Percentiles rank a stretch among this genome's conserved stretches.
Conservation (phyloP, 2,888 invertebrate genomes). For the Limnephilus rhombicus region DNA sequence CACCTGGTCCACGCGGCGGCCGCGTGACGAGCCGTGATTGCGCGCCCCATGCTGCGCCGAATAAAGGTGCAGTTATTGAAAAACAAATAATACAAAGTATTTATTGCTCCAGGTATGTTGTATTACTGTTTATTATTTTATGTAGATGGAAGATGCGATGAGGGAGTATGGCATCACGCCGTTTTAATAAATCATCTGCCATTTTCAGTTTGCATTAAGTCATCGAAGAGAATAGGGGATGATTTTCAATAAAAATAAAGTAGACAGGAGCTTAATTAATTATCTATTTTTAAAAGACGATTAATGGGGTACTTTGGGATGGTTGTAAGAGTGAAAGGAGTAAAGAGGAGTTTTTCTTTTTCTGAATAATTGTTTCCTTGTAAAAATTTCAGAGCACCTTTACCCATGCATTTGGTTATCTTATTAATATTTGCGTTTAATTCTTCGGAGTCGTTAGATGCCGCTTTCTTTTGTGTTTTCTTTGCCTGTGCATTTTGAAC, state of each 20-base stretch:
- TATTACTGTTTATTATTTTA: neutral
- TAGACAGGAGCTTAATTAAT: neutral
- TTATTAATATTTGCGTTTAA: too few species aligned
- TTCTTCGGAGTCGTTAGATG: too few species aligned
- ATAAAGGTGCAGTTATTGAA: constrained; percentile 62
- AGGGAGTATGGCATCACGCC: constrained; percentile 14
- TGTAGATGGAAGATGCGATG: neutral
- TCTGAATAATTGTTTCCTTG: too few species aligned
- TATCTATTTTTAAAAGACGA: neutral
- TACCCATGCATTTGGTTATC: too few species aligned
- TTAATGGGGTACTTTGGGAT: neutral
- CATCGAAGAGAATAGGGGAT: neutral
- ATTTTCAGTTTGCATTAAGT: constrained; percentile 35
- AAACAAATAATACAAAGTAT: constrained; percentile 49
- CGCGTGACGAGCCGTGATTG: neutral
- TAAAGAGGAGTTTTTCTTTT: neutral
- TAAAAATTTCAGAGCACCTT: too few species aligned
- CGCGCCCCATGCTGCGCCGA: constrained; percentile 23
- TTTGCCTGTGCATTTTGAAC: too few species aligned
- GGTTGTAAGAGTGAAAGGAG: neutral
- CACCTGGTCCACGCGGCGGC: constrained; percentile 44
- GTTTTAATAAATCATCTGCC: constrained; percentile 33
- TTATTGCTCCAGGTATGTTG: constrained; percentile 21
- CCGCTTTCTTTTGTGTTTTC: too few species aligned
- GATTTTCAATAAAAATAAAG: constrained; percentile 1